Conservation (phyloP, 2,797 vertebrate genomes). For the Parauchenoglanis ngamensis region DNA sequence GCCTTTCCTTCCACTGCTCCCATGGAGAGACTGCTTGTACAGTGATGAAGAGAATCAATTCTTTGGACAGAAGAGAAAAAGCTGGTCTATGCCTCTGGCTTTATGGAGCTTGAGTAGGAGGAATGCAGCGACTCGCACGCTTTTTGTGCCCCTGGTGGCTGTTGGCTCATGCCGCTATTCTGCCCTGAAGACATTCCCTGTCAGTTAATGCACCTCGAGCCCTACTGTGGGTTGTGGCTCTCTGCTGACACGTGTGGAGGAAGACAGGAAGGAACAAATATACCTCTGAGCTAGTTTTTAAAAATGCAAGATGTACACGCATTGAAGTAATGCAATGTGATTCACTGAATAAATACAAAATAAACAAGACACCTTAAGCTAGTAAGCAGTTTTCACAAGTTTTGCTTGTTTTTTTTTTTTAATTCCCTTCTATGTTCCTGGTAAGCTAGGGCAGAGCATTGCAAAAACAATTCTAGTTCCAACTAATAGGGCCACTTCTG, state of each 20-base stretch:
- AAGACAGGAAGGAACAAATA: conserved; percentile 32
- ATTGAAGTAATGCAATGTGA: not conserved
- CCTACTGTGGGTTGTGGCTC: conserved; percentile 25
- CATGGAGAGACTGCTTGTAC: conserved; percentile 63
- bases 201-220: conserved; percentile 40
- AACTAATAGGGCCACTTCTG: conserved; percentile 49
- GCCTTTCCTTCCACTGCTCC: conserved; percentile 60
- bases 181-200: conserved; percentile 40
- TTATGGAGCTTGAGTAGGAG: conserved; percentile 40
- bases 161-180: conserved; percentile 10
- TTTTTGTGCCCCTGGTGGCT: conserved; percentile 39
- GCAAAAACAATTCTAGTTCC: conserved; percentile 40
- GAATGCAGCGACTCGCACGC: conserved; percentile 19
- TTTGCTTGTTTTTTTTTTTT: not conserved
- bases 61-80: conserved; percentile 58
- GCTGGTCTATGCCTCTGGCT: conserved; percentile 20
- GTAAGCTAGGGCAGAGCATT: not conserved
- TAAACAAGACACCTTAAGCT: not conserved
- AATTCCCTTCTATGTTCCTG: conserved; percentile 11
- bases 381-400: not conserved
- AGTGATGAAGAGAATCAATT: conserved; percentile 75
- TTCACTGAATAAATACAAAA: not conserved
- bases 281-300: not conserved
- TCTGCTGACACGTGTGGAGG: conserved; percentile 30
- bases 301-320: not conserved